Evolutionary conservation across 2,888 invertebrate species (phyloP).

Genomic region (Drosophila borealis): DNA sequence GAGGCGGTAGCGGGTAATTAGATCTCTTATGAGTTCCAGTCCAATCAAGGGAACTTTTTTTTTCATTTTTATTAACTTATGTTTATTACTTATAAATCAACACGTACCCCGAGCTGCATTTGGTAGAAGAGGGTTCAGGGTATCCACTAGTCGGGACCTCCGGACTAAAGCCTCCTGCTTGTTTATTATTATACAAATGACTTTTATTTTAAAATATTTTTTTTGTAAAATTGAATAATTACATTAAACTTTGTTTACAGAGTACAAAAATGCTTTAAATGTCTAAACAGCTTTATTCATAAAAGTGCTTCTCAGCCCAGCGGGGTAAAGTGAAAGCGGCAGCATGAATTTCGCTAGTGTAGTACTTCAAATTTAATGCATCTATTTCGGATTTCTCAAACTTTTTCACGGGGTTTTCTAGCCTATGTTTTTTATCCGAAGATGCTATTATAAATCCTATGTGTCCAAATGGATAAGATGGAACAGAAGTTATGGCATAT

Average conservation of each 20-base stretch:
- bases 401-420: conserved; percentile 88
- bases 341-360: conserved; percentile 92
- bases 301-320: conserved; percentile 87
- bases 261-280: neutral
- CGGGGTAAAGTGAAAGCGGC: conserved; percentile 95
- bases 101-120: too few relatives aligned
- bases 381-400: conserved; percentile 89
- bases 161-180: too few relatives aligned
- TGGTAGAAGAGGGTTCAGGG: too few relatives aligned
- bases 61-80: too few relatives aligned
- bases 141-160: too few relatives aligned
- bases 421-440: conserved; percentile 87
- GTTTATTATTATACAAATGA: neutral
- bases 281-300: conserved; percentile 48
- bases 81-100: too few relatives aligned
- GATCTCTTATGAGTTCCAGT: too few relatives aligned
- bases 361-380: conserved; percentile 92
- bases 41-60: too few relatives aligned
- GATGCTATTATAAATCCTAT: conserved; percentile 97
- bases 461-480: conserved; percentile 98
- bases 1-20: too few relatives aligned
- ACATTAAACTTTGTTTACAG: neutral
- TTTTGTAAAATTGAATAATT: conserved; percentile 4
- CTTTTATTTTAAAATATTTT: neutral
- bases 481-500: conserved; percentile 94